A percentile compares a stretch with the other conserved stretches of the same genome.
These are phyloP conservation scores for Andrena minutula DNA, from an alignment of 2,888 invertebrate species.

Conservation along the genomic window DNA sequence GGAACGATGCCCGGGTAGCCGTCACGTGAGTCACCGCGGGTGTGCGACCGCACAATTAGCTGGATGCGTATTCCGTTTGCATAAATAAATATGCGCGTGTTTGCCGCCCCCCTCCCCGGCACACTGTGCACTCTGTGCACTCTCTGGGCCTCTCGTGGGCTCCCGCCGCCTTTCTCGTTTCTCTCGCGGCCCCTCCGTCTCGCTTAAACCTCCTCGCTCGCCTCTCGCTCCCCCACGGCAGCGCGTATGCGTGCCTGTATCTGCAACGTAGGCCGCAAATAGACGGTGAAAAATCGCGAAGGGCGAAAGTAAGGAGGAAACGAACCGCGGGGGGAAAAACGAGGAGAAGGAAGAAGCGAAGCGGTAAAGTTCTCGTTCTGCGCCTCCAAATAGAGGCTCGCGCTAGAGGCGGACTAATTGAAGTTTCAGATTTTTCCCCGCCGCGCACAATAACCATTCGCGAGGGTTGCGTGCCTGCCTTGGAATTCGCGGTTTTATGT, in stretches of 20 bases:
- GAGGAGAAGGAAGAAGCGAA: slow-evolving; percentile 7
- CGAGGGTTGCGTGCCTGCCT: neutral
- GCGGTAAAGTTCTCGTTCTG: slow-evolving; percentile 14
- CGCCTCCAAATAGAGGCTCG: slow-evolving; percentile 31
- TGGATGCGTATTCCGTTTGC: slow-evolving; percentile 77
- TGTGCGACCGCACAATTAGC: slow-evolving; percentile 79
- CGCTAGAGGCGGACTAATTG: slow-evolving; percentile 34
- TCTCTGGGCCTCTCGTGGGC: slow-evolving; percentile 1
- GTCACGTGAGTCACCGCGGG: slow-evolving; percentile 76
- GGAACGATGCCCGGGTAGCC: slow-evolving; percentile 61
- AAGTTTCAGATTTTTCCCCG: slow-evolving; percentile 3
- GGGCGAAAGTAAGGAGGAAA: slow-evolving; percentile 15
- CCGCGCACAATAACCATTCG: slow-evolving; percentile 30
- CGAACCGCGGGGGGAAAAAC: slow-evolving; percentile 17
- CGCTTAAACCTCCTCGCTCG: neutral
- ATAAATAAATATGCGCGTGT: slow-evolving; percentile 78
- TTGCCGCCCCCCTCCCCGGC: slow-evolving; percentile 37
- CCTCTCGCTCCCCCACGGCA: neutral
- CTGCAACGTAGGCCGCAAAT: slow-evolving; percentile 35
- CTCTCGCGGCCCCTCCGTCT: slow-evolving; percentile 5
- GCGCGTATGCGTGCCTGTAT: slow-evolving; percentile 17
- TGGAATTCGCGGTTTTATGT: slow-evolving; percentile 20
- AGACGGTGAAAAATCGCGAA: slow-evolving; percentile 59
- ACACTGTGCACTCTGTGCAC: too few species aligned
- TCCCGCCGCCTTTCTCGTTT: slow-evolving; percentile 1